Percentiles rank a stretch among this genome's conserved stretches.
These are phyloP conservation scores for Ptiloglossa arizonensis DNA, from an alignment of 1,140 invertebrate species.

Conservation along the genomic window DNA sequence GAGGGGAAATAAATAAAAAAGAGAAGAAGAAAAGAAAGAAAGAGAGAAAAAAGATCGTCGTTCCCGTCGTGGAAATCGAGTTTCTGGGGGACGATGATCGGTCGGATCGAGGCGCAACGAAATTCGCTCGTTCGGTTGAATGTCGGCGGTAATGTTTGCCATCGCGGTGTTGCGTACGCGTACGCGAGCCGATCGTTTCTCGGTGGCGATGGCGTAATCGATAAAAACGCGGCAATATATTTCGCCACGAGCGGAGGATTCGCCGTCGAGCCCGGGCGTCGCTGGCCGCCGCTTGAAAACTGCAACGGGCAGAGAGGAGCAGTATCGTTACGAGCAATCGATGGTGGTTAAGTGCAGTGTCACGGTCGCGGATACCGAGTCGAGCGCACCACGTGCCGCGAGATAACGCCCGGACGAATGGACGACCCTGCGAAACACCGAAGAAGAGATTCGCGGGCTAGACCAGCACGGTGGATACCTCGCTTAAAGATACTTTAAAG, in stretches of 20 bases:
- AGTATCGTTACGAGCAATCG: not conserved
- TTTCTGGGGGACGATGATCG: no score
- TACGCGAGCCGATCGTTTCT: not conserved
- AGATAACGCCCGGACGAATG: slow-evolving; percentile 9
- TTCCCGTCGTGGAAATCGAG: not conserved
- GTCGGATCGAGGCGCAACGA: no score
- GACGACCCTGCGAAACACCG: slow-evolving; percentile 1
- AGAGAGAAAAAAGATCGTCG: not conserved
- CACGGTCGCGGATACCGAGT: slow-evolving; percentile 31
- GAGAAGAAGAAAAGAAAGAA: no score
- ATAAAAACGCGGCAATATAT: slow-evolving; percentile 8
- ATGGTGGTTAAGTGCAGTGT: slow-evolving; percentile 40
- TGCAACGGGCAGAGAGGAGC: not conserved
- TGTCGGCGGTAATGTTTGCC: no score
- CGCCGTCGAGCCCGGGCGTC: no score
- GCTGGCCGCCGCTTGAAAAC: not conserved
- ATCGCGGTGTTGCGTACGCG: not conserved
- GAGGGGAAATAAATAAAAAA: no score
- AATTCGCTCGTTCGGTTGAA: no score
- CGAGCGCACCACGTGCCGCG: slow-evolving; percentile 37
- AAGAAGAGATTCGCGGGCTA: no score
- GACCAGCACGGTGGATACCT: no score
- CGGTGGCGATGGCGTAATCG: not conserved
- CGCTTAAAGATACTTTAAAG: no score
- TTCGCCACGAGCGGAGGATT: not conserved